Percentiles rank a stretch among this genome's conserved stretches.
phyloP scores from a whole-genome alignment of 2,797 vertebrate genomes.

The Notolabrus celidotus region DNA sequence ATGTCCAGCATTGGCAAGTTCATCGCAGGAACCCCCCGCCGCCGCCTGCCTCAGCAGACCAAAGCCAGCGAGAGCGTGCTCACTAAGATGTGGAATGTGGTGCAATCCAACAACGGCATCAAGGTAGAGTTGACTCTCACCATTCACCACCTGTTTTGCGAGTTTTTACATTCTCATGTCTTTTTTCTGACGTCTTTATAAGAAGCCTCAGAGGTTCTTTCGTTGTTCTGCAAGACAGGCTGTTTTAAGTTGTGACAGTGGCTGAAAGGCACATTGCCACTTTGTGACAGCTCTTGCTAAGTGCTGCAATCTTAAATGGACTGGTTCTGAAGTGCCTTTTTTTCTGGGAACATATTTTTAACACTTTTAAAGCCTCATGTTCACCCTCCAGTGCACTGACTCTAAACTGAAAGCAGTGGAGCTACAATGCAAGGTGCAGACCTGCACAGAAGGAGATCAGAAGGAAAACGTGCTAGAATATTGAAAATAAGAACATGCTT shows the following conservation, averaged over 20 bases:
- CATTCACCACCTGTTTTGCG: background rate
- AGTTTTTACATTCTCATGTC: background rate
- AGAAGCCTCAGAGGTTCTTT: background rate
- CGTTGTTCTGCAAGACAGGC: background rate
- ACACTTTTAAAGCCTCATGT: constrained; percentile 14
- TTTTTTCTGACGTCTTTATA: background rate
- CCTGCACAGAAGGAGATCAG: background rate
- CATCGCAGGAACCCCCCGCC: constrained; percentile 94
- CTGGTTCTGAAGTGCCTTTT: background rate
- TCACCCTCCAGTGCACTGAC: constrained; percentile 1
- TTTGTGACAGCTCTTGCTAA: background rate
- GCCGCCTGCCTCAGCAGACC: constrained; percentile 92
- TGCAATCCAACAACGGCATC: constrained; percentile 99
- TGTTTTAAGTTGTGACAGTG: background rate
- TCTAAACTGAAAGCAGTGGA: background rate
- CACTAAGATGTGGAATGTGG: constrained; percentile 99
- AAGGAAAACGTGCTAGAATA: too few relatives aligned
- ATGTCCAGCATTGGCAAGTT: constrained; percentile 98
- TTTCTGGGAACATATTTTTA: constrained; percentile 5
- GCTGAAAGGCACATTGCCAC: background rate
- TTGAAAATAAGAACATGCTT: too few relatives aligned
- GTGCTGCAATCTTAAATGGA: constrained; percentile 12
- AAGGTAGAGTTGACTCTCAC: constrained; percentile 83
- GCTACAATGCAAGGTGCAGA: background rate
- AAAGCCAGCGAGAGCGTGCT: constrained; percentile 94